Evolutionary conservation across 2,888 invertebrate genomes (phyloP), one percentile per base, ranked within the genome.

Genomic region (Catotricha subobsoleta): DNA sequence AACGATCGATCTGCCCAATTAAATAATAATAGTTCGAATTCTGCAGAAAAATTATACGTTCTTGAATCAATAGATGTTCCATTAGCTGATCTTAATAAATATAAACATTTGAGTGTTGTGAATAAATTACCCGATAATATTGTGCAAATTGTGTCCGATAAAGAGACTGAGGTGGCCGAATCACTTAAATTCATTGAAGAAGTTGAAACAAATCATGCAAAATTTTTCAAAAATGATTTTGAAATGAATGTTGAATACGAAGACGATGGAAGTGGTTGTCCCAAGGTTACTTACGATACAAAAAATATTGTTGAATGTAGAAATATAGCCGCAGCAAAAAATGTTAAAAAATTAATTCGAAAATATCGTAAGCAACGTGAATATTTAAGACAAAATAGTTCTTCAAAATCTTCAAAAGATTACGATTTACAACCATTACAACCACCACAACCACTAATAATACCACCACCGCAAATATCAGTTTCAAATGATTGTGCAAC

Each of bases 61-160:
- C 43, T 49, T 12, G 48, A 49, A 41, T 45, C 48, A 25, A 45
- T 48, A 2, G 47, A 49, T 40, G 46, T 49, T n/a, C 47, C 49
- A 25, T 15, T 46, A 10, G 37, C 44, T 6, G 47, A 48, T 23
- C 31, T 48, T 19, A 46, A 41, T 33, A 46, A 46, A 41, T 46
- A 45, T 30, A 43, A 45, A 43, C 45, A 46, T 41, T 41, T 45
- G 20, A 45, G 41, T 30, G 42, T 46, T 35, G 42, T 46, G 7
- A 45, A 45, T 41, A 46, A 44, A 44, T 41, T 46, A 33, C 46
- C 46, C 7, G 46, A 46, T 23, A 44, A 46, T 41, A 42, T 46
- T 36, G 44, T 46, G 10, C 43, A 39, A 36, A 20, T 36, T 13
- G 13, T 23, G 2, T 25, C 25, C 3, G 16, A 9, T 27, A 31